Percentiles rank a stretch among this genome's conserved stretches.
phyloP scores from a whole-genome alignment of 2,797 vertebrate genomes.

The Diglossa cyanea region DNA sequence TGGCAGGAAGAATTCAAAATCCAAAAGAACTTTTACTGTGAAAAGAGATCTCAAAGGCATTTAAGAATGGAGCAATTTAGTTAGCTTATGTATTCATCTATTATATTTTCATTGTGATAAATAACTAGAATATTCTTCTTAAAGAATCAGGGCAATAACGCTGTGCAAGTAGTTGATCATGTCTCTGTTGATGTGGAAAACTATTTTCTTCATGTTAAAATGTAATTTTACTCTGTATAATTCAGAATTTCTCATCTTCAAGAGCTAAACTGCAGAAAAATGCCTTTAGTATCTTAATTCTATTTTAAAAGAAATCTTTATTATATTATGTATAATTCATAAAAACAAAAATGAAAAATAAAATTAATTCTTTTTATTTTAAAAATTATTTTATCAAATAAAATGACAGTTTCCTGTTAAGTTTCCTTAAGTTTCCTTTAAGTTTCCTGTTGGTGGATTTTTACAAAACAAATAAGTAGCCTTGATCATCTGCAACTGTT shows the following conservation, averaged over 20 bases:
- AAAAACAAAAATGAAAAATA: neutral
- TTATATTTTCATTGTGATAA: neutral
- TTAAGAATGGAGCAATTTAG: neutral
- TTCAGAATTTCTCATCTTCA: neutral
- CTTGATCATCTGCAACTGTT: neutral
- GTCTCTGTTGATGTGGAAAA: neutral
- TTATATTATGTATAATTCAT: neutral
- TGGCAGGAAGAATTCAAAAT: neutral
- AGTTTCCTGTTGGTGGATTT: neutral
- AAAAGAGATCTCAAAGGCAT: neutral
- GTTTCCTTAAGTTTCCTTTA: neutral
- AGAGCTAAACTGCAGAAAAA: neutral
- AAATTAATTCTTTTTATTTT: neutral
- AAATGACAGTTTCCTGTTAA: neutral
- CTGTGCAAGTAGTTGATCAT: neutral
- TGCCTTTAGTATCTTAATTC: neutral
- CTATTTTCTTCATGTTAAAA: neutral
- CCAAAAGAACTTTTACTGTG: neutral
- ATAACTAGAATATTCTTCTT: neutral
- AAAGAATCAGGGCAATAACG: neutral
- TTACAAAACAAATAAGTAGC: neutral
- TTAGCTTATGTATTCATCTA: neutral
- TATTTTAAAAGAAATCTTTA: neutral
- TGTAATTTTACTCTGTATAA: neutral
- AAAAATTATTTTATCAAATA: neutral